A percentile compares a stretch with the other conserved stretches of the same genome.
These are phyloP conservation scores for Alviniconcha strummeri DNA, from an alignment of 2,888 invertebrate species.

Conservation along the genomic window DNA sequence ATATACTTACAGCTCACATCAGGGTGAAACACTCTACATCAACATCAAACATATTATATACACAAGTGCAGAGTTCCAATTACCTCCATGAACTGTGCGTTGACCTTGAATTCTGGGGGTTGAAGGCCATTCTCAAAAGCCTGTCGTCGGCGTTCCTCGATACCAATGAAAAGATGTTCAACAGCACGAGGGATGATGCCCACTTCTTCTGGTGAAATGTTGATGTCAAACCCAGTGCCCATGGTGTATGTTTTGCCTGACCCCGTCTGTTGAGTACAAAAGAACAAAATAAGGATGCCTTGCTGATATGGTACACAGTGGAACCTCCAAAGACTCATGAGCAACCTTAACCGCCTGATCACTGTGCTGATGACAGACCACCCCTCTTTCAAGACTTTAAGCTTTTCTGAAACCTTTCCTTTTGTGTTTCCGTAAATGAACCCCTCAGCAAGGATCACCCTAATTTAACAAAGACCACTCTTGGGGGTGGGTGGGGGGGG, in stretches of 20 bases:
- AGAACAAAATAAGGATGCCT: not conserved
- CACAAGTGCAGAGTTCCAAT: not conserved
- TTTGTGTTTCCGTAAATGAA: no score
- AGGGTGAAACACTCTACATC: no score
- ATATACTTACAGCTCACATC: no score
- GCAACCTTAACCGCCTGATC: no score
- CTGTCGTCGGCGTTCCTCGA: constrained; percentile 76
- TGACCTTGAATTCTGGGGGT: constrained; percentile 84
- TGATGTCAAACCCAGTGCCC: constrained; percentile 96
- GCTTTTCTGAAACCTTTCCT: no score
- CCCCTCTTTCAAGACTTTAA: no score
- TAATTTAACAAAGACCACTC: no score
- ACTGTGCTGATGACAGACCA: no score
- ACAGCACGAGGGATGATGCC: constrained; percentile 98
- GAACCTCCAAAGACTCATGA: no score
- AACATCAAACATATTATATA: no score
- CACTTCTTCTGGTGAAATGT: constrained; percentile 77
- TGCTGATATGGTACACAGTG: not conserved
- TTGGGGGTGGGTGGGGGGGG: no score
- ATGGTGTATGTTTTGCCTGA: constrained; percentile 99
- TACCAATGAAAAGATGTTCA: constrained; percentile 86
- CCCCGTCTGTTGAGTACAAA: constrained; percentile 83
- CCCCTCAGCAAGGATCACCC: no score
- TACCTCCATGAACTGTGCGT: constrained; percentile 91
- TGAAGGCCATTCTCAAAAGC: constrained; percentile 81